Base-by-base conservation (phyloP, 2,797 vertebrate species). In the Perodicticus potto region DNA sequence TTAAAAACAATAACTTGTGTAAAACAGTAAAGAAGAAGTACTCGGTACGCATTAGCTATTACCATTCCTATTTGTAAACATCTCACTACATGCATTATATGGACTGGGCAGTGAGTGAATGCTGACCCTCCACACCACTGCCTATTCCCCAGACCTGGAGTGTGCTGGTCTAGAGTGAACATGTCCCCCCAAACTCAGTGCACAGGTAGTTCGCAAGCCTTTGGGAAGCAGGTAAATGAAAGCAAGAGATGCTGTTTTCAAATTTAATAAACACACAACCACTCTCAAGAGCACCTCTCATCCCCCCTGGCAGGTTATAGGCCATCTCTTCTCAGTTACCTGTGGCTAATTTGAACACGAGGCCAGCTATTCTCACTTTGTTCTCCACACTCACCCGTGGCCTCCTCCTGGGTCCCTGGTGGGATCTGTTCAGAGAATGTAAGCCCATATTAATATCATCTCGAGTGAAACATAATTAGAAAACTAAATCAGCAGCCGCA, bases 391-490 rank as follows among this genome's bases (percentile, higher is more conserved):
- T 88, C 80, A 89, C 83, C 78, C 67, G 4, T 16, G 1, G 70
- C 77, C 45, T 70, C 90, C 90, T 93, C 74, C 61, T 7, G 6
- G 70, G 59, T 53, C 90, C 83, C 89, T 40, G 32, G 63, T 65
- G 83, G 89, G 93, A 80, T 81, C 92, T 91, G 6, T 70, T 93
- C 34, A 32, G 92, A 95, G 86, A 94, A 83, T 86, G n/a, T 93
- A 91, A 97, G 84, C 83, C 63, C 80, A 76, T 92, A 89, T 93
- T 95, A 95, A 92, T 95, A 97, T 92, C 77, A 88, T 89, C 82
- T 78, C 57, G 67, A 95, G 93, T 92, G 78, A 92, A 97, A 94
- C 88, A 78, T 97, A 98, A 98, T 98, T 97, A 97, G 92, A 93
- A 96, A 97, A 74, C 40, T 84, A 89, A 97, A 97, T 96, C 93